Evolutionary conservation across 2,888 invertebrate species (phyloP).

Genomic region (Aporophyla lueneburgensis): DNA sequence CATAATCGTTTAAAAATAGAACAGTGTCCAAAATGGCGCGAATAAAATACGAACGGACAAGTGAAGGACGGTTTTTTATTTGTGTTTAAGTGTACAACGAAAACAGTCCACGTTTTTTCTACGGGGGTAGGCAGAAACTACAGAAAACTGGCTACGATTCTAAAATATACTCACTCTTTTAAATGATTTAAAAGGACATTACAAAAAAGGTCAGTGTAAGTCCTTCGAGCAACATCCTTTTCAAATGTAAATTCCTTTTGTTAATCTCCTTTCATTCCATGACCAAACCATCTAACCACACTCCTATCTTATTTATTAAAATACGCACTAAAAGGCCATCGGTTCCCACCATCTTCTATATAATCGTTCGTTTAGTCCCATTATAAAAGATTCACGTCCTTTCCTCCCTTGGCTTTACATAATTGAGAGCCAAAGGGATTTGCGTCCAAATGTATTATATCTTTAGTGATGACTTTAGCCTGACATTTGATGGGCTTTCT

Average conservation of each 20-base stretch:
- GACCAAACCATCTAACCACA: constrained; percentile 10
- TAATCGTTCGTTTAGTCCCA: constrained; percentile 52
- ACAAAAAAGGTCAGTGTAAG: background rate
- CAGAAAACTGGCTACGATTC: background rate
- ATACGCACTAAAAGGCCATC: constrained; percentile 26
- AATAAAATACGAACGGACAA: constrained; percentile 26
- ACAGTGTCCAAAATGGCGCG: constrained; percentile 25
- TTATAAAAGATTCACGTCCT: constrained; percentile 59
- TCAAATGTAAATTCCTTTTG: constrained; percentile 10
- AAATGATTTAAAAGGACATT: background rate
- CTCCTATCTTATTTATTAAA: constrained; percentile 18
- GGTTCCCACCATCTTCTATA: constrained; percentile 15
- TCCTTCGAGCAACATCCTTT: background rate
- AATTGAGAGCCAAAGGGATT: constrained; percentile 64
- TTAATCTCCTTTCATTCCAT: constrained; percentile 7
- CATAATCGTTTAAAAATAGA: constrained; percentile 35
- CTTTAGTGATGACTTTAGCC: constrained; percentile 36
- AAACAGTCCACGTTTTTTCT: background rate
- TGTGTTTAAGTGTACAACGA: background rate
- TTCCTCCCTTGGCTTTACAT: constrained; percentile 47
- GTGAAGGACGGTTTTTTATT: constrained; percentile 1
- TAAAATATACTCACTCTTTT: background rate
- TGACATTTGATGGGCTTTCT: constrained; percentile 50
- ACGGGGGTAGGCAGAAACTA: background rate
- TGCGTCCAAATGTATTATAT: constrained; percentile 55